Conservation (phyloP, 2,888 invertebrate genomes). For the Pocota personata region DNA sequence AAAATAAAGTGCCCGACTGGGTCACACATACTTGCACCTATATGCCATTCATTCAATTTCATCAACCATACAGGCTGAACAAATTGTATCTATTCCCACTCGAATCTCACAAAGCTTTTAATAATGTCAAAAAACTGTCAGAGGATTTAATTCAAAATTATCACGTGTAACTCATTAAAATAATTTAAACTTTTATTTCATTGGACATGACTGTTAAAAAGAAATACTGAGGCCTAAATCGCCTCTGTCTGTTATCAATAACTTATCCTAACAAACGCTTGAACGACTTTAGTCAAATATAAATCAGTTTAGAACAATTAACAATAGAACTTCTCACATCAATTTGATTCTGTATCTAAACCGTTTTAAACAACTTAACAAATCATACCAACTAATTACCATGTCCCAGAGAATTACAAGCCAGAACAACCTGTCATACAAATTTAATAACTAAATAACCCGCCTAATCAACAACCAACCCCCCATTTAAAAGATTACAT, state of each 20-base stretch:
- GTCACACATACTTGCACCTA: no score
- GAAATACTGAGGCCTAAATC: no score
- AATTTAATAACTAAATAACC: constrained; percentile 23
- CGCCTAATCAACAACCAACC: not conserved
- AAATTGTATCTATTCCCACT: no score
- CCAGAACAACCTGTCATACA: not conserved
- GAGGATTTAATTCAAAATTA: no score
- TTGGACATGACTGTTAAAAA: no score
- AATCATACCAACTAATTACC: not conserved
- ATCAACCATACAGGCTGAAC: no score
- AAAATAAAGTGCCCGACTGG: no score
- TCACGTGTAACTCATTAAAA: no score
- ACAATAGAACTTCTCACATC: not conserved
- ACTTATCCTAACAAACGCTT: not conserved
- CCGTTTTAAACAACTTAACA: not conserved
- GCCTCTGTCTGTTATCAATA: not conserved
- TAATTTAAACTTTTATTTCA: no score
- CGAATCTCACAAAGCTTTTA: no score
- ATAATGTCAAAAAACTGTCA: no score
- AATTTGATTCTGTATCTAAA: not conserved
- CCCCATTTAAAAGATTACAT: constrained; percentile 23
- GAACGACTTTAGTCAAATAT: not conserved
- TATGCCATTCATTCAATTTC: no score
- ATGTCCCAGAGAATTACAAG: not conserved
- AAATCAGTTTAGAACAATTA: not conserved